phyloP scores from a whole-genome alignment of 2,888 invertebrate species.

The Drosophila borborema region DNA sequence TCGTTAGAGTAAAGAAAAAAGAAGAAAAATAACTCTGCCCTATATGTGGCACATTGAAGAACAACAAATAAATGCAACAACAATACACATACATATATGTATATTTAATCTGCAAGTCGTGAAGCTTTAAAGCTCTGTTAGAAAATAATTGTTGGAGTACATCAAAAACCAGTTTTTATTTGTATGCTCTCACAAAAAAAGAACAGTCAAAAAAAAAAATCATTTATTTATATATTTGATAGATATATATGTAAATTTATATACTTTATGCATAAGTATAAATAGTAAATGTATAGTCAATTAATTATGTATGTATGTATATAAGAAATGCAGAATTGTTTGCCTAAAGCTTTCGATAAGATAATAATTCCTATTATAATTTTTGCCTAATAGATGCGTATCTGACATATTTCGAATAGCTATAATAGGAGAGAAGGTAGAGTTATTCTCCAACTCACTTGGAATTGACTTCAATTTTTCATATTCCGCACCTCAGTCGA shows the following conservation, averaged over 20 bases:
- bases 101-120: background rate
- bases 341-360: background rate
- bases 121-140: conserved; percentile 10
- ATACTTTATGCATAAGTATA: no score
- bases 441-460: background rate
- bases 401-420: background rate
- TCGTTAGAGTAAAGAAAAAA: background rate
- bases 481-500: background rate
- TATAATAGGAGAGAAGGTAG: background rate
- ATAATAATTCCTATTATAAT: background rate
- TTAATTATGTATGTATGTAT: background rate
- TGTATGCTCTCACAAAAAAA: no score
- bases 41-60: no score
- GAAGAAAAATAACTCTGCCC: background rate
- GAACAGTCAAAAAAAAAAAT: no score
- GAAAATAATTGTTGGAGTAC: conserved; percentile 5
- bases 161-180: conserved; percentile 5
- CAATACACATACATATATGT: background rate
- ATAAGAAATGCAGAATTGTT: background rate
- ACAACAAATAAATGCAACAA: background rate
- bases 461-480: background rate
- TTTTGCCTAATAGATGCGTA: background rate
- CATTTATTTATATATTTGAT: no score
- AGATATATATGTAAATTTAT: no score
- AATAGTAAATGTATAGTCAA: background rate